These are phyloP conservation scores for Bungarus multicinctus DNA, from an alignment of 2,113 vertebrate genomes.

Conservation along the genomic window DNA sequence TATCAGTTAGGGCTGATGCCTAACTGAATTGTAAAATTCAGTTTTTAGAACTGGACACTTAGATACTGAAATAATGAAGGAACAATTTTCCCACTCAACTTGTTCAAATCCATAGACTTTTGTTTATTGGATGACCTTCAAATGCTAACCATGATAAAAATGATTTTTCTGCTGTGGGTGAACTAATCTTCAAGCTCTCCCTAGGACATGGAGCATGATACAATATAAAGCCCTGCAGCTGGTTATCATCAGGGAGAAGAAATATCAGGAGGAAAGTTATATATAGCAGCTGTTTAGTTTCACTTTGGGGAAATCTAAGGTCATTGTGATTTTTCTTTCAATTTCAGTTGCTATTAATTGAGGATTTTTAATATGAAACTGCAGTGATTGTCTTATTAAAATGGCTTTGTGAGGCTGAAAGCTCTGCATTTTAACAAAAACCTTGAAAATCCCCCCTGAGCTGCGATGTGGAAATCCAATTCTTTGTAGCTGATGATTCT, in stretches of 20 bases:
- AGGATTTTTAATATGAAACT: slow-evolving; percentile 49
- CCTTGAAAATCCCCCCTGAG: slow-evolving; percentile 66
- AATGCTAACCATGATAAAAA: neutral
- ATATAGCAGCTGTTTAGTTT: neutral
- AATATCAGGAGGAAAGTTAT: neutral
- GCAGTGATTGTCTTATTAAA: slow-evolving; percentile 34
- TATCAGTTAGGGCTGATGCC: neutral
- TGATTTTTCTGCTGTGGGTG: neutral
- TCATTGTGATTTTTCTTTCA: neutral
- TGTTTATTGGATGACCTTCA: neutral
- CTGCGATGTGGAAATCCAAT: slow-evolving; percentile 59
- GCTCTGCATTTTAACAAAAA: slow-evolving; percentile 43
- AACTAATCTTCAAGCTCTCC: neutral
- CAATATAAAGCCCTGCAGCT: neutral
- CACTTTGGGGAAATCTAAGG: slow-evolving; percentile 11
- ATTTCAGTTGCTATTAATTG: slow-evolving; percentile 54
- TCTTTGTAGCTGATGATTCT: slow-evolving; percentile 67
- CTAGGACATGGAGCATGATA: neutral
- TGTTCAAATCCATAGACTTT: neutral
- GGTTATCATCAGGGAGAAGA: neutral
- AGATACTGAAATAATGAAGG: neutral
- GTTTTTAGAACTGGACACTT: neutral
- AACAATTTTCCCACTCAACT: neutral
- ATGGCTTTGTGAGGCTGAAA: slow-evolving; percentile 41
- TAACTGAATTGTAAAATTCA: neutral